These are phyloP conservation scores for Hyperoplus lanceolatus DNA, from an alignment of 2,797 vertebrate genomes.

Conservation along the genomic window DNA sequence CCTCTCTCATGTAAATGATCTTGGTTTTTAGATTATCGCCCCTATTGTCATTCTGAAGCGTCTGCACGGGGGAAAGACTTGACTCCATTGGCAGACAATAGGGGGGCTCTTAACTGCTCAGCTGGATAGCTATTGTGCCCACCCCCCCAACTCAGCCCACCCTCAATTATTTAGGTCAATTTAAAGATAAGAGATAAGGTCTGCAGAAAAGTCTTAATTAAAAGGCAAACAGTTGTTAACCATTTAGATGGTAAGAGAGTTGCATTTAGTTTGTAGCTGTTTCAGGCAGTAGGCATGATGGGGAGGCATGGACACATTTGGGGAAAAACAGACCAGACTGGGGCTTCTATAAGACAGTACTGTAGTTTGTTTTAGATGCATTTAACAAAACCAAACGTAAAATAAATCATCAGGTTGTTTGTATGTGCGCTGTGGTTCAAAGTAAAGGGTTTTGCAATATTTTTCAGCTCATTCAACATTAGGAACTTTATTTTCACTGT, in stretches of 20 bases:
- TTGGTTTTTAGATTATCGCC: slow-evolving; percentile 69
- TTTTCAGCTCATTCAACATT: background rate
- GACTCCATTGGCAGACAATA: slow-evolving; percentile 73
- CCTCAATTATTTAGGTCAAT: slow-evolving; percentile 58
- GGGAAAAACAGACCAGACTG: background rate
- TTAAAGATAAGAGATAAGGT: slow-evolving; percentile 67
- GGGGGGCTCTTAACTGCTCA: slow-evolving; percentile 68
- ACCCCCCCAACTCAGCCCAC: slow-evolving; percentile 5
- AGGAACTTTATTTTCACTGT: background rate
- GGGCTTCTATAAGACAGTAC: slow-evolving; percentile 16
- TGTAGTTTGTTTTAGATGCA: background rate
- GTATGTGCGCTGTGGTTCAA: background rate
- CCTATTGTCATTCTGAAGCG: slow-evolving; percentile 65
- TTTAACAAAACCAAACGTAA: slow-evolving; percentile 18
- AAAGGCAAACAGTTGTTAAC: slow-evolving; percentile 36
- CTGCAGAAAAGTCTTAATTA: slow-evolving; percentile 31
- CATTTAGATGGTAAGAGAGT: background rate
- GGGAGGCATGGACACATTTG: background rate
- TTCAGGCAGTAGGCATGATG: slow-evolving; percentile 2
- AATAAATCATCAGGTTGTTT: slow-evolving; percentile 10
- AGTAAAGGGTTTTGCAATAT: background rate
- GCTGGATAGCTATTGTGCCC: slow-evolving; percentile 76
- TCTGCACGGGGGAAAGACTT: slow-evolving; percentile 62
- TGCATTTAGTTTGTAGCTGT: background rate
- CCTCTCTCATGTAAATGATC: slow-evolving; percentile 70